Evolutionary conservation across 2,113 vertebrate genomes (phyloP), one percentile per base, ranked within the genome.

Genomic region (Castor canadensis): DNA sequence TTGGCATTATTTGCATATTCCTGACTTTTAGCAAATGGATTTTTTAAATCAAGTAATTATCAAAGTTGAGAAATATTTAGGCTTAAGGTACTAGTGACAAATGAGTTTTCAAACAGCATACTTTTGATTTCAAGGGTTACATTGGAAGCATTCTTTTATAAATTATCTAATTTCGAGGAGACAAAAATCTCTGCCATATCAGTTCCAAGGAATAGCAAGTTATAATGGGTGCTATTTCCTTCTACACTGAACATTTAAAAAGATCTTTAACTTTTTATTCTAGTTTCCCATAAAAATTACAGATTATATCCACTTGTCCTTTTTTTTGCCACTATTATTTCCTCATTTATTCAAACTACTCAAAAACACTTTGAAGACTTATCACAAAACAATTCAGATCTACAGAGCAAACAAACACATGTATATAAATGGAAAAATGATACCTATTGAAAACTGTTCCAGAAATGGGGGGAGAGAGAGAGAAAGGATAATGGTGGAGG

Each of bases 81-180:
- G 24, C 30, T 91, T 49, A 82, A 87, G n/a, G 15, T 76, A 73
- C 45, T 58, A 22, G 35, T 95, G 38, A 96, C 82, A 90, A 96
- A 92, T 94, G 64, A 80, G 66, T 80, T 93, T 97, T 93, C 87
- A 77, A 92, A 1, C 19, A 26, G 52, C 47, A 38, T 80, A 83
- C 22, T 77, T 62, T 81, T 45, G 47, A 92, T 97, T 97, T 97
- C 90, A 97, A 91, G 30, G 92, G 40, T 77, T 81, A 30, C 49
- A 87, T 66, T 40, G 87, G 87, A 49, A 76, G 32, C 10, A 83
- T 75, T 94, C 87, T 82, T 77, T 95, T 89, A 82, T 87, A 69
- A 73, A 66, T 38, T 54, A 56, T 56, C 54, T 56, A 64, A 64
- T 28, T 26, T 64, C 62, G 4, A 64, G 11, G 43, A 66, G 5